Evolutionary conservation across 2,113 vertebrate species (phyloP).

Genomic region (Paratilapia polleni): DNA sequence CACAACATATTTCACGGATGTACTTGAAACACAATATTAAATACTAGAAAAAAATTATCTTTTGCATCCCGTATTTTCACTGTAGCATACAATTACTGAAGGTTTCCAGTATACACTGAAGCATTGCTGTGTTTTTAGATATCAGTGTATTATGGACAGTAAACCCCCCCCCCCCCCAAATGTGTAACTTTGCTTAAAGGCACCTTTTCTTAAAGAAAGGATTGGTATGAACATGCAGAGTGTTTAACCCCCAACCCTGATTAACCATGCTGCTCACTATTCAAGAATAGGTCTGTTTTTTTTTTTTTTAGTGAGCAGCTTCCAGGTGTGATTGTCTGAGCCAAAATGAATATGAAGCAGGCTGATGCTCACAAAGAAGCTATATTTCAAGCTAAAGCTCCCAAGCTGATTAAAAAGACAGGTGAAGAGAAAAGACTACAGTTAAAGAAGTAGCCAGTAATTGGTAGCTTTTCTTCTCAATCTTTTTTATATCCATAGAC

Average conservation of each 20-base stretch:
- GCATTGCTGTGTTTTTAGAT: background rate
- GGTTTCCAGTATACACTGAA: background rate
- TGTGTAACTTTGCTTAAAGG: too few species aligned
- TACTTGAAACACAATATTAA: background rate
- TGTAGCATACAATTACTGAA: background rate
- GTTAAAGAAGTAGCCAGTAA: background rate
- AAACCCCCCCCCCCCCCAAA: too few species aligned
- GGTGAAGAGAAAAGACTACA: background rate
- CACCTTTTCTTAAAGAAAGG: too few species aligned
- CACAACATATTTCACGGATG: background rate
- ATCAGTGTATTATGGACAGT: background rate
- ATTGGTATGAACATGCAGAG: background rate
- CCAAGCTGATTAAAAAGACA: conserved; percentile 2
- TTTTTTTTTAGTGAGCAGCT: background rate
- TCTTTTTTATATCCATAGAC: background rate
- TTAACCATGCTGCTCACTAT: background rate
- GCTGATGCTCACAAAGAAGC: background rate
- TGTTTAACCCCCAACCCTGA: background rate
- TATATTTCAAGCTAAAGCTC: background rate
- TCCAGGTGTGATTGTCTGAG: background rate
- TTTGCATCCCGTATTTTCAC: background rate
- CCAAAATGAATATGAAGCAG: background rate
- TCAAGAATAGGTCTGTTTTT: background rate
- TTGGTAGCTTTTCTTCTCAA: background rate
- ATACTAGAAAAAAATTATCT: background rate